Evolutionary conservation across 1,140 invertebrate species (phyloP), one percentile per base, ranked within the genome.

Genomic region (Sinella curviseta): DNA sequence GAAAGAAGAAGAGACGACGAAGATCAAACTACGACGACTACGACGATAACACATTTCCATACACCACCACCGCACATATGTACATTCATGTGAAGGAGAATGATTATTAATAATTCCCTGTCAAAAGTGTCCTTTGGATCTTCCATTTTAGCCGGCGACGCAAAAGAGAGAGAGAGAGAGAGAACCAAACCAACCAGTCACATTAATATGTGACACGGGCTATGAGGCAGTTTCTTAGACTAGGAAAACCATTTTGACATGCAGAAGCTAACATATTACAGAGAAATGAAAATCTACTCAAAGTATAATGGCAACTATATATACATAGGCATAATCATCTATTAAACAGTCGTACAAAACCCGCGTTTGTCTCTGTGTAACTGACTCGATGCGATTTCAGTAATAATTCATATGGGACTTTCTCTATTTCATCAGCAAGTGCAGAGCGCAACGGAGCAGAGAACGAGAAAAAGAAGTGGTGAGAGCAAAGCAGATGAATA

Each of bases 71-170:
- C 39, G 8, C 20, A 12, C 8, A 48, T 48, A 48, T 20, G 20
- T 48, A 12, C 20, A 48, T 48, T 20, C 20, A 20, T 48, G 39
- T 48, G 20, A 26, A 8, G 57, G 24, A 14, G 57, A 26, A 65
- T n/a, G 57, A 65, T n/a, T 65, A 65, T 65, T 65, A 65, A 65
- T 65, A 65, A 65, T 65, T 65, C 26, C 57, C 57, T 65, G 57
- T 65, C 57, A 65, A 65, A 65, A 65, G 14, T 4, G 57, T 4
- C 14, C 24, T 65, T 65, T n/a, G 57, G 57, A 65, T n/a, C 57
- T 48, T 48, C 8, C 57, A 65, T 65, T 65, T 65, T 65, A 14
- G 57, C 57, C 16, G 57, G 16, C 8, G 57, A n/a, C 4, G 8
- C 16, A 65, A n/a, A 26, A 26, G 57, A 65, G 57, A 48, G 39